Evolutionary conservation across 1,140 invertebrate genomes (phyloP).

Genomic region (Lasaia peninsularis): DNA sequence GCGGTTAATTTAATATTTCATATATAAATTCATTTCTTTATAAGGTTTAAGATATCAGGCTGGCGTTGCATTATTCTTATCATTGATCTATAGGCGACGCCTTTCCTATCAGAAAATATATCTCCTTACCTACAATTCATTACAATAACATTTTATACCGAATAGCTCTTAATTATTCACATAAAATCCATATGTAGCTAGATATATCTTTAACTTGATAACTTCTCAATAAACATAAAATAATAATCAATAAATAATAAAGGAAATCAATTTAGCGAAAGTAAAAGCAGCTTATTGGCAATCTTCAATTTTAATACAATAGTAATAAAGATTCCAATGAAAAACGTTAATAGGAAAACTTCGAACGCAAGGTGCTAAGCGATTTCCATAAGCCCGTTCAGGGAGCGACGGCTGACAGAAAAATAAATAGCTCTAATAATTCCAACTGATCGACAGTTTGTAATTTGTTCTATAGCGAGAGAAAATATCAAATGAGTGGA

Average conservation of each 20-base stretch:
- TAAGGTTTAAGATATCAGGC: no score
- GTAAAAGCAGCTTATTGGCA: conserved; percentile 50
- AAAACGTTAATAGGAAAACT: conserved; percentile 65
- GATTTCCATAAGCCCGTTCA: conserved; percentile 59
- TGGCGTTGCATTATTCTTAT: no score
- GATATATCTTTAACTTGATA: no score
- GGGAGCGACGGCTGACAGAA: conserved; percentile 67
- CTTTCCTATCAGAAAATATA: no score
- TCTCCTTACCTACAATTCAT: no score
- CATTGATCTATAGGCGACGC: no score
- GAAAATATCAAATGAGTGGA: conserved; percentile 75
- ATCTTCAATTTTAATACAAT: conserved; percentile 56
- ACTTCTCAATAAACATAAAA: conserved; percentile 15
- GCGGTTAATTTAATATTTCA: no score
- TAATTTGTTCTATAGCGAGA: conserved; percentile 72
- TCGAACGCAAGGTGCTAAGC: conserved; percentile 48
- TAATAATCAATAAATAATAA: conserved; percentile 31
- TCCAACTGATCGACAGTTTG: conserved; percentile 61
- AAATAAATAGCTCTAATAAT: conserved; percentile 72
- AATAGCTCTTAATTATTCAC: no score
- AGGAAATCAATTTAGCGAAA: conserved; percentile 39
- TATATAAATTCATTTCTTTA: no score
- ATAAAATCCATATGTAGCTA: background rate
- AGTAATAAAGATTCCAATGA: conserved; percentile 42
- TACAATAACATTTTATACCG: no score